phyloP scores from a whole-genome alignment of 2,797 vertebrate species.

The Spea hammondii region DNA sequence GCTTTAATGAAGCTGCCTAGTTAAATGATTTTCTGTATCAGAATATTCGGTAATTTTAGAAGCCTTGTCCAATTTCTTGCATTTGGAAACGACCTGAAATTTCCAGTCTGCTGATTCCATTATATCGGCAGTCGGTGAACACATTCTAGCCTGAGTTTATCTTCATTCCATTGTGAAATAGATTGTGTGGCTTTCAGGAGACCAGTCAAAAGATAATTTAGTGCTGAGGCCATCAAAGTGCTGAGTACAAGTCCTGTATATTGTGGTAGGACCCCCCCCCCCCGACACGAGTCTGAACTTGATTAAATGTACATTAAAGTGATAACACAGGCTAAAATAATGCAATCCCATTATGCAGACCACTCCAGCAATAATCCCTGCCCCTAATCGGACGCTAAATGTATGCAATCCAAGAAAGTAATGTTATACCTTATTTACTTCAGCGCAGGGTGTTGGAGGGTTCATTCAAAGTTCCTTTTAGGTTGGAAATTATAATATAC shows the following conservation, averaged over 20 bases:
- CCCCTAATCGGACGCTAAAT: background rate
- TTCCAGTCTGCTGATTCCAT: no score
- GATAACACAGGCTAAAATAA: background rate
- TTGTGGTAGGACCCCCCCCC: background rate
- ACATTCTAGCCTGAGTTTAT: background rate
- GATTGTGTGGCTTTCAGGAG: background rate
- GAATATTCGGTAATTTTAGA: no score
- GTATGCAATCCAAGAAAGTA: background rate
- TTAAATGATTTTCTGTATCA: no score
- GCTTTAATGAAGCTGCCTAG: no score
- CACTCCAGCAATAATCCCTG: no score
- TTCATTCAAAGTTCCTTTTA: no score
- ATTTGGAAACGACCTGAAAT: no score
- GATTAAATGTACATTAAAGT: background rate
- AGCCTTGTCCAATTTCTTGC: no score
- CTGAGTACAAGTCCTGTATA: constrained; percentile 2
- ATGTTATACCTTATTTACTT: constrained; percentile 15
- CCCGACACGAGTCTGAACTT: no score
- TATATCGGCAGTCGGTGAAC: no score
- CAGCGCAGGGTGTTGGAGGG: background rate
- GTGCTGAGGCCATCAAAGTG: background rate
- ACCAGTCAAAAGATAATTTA: constrained; percentile 15
- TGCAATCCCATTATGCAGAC: background rate
- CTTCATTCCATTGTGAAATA: background rate
- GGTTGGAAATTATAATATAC: no score